These are phyloP conservation scores for Fopius arisanus DNA, from an alignment of 1,140 invertebrate species.

Conservation along the genomic window DNA sequence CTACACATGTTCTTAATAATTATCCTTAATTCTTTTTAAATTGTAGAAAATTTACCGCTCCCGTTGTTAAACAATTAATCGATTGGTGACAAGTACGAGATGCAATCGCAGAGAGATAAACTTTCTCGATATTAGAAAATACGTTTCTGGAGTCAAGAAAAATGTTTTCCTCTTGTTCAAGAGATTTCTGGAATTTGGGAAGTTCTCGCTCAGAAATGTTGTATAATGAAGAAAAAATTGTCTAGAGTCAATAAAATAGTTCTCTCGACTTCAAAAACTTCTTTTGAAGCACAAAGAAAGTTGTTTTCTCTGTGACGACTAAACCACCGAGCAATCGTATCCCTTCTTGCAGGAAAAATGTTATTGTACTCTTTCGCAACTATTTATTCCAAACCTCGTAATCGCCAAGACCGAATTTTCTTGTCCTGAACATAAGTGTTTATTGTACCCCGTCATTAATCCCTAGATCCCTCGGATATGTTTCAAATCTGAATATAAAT, in stretches of 20 bases:
- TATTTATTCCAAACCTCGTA: not conserved
- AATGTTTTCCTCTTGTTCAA: no score
- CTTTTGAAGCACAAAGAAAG: no score
- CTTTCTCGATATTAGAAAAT: no score
- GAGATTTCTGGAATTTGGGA: no score
- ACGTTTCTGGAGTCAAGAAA: no score
- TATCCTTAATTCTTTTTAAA: not conserved
- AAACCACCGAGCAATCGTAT: not conserved
- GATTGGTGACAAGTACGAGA: not conserved
- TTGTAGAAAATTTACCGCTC: not conserved
- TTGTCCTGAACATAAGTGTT: constrained; percentile 13
- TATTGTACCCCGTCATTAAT: constrained; percentile 39
- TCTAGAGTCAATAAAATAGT: no score
- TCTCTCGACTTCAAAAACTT: no score
- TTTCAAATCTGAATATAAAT: constrained; percentile 44
- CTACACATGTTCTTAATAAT: not conserved
- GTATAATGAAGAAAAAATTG: no score
- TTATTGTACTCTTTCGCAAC: not conserved
- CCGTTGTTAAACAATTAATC: not conserved
- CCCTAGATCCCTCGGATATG: constrained; percentile 46
- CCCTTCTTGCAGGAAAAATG: not conserved
- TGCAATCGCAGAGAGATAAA: no score
- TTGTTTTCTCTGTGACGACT: not conserved
- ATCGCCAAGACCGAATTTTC: not conserved
- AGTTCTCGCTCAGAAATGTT: no score